Evolutionary conservation across 2,888 invertebrate species (phyloP).

Genomic region (Ligdia adustata): DNA sequence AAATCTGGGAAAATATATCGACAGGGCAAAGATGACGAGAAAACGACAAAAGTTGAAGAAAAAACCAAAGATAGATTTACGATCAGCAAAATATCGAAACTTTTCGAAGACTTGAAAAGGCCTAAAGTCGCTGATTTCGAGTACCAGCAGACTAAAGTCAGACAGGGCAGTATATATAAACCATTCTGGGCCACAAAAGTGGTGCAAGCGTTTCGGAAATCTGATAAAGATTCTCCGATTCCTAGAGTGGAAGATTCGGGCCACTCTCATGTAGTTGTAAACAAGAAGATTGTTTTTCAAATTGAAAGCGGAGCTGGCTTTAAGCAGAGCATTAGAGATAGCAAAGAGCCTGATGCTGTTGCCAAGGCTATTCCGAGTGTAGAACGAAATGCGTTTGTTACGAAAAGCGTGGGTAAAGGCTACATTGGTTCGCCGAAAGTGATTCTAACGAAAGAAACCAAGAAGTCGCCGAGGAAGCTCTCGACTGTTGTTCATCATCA

Average conservation of each 20-base stretch:
- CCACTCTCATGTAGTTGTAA: not conserved
- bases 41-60: slow-evolving; percentile 22
- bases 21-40: slow-evolving; percentile 38
- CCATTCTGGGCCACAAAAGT: slow-evolving; percentile 72
- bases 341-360: slow-evolving; percentile 20
- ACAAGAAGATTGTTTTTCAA: slow-evolving; percentile 18
- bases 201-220: slow-evolving; percentile 34
- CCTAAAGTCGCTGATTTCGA: slow-evolving; percentile 66
- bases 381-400: slow-evolving; percentile 26
- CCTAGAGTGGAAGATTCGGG: slow-evolving; percentile 4
- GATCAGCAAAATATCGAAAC: slow-evolving; percentile 39
- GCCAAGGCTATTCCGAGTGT: slow-evolving; percentile 25
- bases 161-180: slow-evolving; percentile 61
- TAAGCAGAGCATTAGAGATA: not conserved
- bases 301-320: slow-evolving; percentile 26
- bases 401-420: slow-evolving; percentile 8
- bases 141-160: slow-evolving; percentile 60
- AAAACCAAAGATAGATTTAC: slow-evolving; percentile 49
- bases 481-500: slow-evolving; percentile 54
- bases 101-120: slow-evolving; percentile 64
- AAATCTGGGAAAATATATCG: slow-evolving; percentile 62
- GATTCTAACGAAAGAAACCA: slow-evolving; percentile 1
- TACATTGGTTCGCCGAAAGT: slow-evolving; percentile 8
- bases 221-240: slow-evolving; percentile 28
- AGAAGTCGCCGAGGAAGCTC: slow-evolving; percentile 38